Conservation (phyloP, 2,888 invertebrate species). For the Thymelicus sylvestris region DNA sequence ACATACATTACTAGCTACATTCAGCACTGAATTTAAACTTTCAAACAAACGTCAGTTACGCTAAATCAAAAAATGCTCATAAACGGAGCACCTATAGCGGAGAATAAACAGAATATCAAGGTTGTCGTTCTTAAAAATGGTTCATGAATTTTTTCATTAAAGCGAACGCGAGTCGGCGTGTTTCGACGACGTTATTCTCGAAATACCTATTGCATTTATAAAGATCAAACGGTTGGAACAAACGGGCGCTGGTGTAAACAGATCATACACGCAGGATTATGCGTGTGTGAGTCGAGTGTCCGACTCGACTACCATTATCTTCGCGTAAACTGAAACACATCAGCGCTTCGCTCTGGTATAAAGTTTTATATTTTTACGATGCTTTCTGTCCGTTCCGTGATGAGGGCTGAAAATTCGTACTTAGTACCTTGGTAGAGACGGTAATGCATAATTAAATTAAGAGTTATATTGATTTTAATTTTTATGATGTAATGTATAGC, state of each 20-base stretch:
- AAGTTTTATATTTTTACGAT: conserved; percentile 51
- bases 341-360: conserved; percentile 50
- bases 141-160: conserved; percentile 76
- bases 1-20: conserved; percentile 37
- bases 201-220: conserved; percentile 84
- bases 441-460: background rate
- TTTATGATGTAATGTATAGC: background rate
- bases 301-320: conserved; percentile 44
- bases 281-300: conserved; percentile 49
- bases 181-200: conserved; percentile 75
- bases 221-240: conserved; percentile 81
- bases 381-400: conserved; percentile 38
- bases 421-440: background rate
- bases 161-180: conserved; percentile 60
- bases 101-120: conserved; percentile 77
- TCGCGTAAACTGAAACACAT: conserved; percentile 58
- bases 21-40: conserved; percentile 56
- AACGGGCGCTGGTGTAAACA: conserved; percentile 81
- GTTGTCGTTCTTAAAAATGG: conserved; percentile 80
- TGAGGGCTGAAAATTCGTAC: conserved; percentile 19
- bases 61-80: conserved; percentile 71
- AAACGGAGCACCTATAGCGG: conserved; percentile 69
- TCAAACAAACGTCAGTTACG: conserved; percentile 71
- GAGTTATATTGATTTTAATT: too few species aligned
- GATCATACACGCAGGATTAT: conserved; percentile 59